Conservation (phyloP, 2,888 invertebrate species). For the Polietes domitor region DNA sequence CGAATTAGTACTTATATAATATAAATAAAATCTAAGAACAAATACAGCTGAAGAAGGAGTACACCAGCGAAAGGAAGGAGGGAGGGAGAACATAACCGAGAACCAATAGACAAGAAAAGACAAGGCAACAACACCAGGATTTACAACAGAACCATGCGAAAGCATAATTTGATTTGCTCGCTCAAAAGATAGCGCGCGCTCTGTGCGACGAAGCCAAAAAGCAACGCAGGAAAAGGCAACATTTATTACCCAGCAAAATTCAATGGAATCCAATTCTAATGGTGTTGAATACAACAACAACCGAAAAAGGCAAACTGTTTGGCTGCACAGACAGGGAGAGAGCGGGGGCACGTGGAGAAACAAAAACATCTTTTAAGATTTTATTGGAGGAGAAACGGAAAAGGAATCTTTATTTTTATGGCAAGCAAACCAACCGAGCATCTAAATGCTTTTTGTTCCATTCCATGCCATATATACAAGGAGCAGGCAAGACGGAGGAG, state of each 20-base stretch:
- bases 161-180: slow-evolving; percentile 54
- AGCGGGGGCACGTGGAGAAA: neutral
- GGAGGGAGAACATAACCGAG: neutral
- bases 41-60: neutral
- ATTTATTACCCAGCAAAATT: slow-evolving; percentile 46
- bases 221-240: slow-evolving; percentile 7
- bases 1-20: slow-evolving; percentile 27
- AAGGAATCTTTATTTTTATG: slow-evolving; percentile 23
- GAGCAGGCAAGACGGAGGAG: neutral
- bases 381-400: slow-evolving; percentile 36
- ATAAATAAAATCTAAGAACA: slow-evolving; percentile 29
- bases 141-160: slow-evolving; percentile 35
- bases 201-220: slow-evolving; percentile 31
- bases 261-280: slow-evolving; percentile 26
- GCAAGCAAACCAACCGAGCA: slow-evolving; percentile 40
- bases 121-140: neutral
- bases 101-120: slow-evolving; percentile 34
- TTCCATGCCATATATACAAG: neutral
- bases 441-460: slow-evolving; percentile 43
- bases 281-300: slow-evolving; percentile 26
- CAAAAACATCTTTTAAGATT: slow-evolving; percentile 38
- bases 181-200: neutral
- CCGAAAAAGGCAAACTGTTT: slow-evolving; percentile 4
- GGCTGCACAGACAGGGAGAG: neutral
- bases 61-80: neutral